Conservation (phyloP, 2,797 vertebrate species). For the Siniperca undulata region DNA sequence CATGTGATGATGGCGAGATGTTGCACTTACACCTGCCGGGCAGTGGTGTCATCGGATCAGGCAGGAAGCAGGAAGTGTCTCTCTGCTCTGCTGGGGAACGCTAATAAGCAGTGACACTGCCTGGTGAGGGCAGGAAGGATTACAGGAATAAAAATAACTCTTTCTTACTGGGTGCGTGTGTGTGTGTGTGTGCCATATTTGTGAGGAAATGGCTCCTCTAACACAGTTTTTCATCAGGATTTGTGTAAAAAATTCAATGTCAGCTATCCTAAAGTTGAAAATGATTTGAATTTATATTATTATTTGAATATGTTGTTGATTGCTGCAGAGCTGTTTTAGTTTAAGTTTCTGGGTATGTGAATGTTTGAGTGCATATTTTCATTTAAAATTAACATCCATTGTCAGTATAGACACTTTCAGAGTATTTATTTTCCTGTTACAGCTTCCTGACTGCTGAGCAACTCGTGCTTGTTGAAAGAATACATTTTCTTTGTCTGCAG, state of each 20-base stretch:
- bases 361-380: background rate
- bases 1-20: background rate
- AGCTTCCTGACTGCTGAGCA: background rate
- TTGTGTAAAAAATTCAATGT: background rate
- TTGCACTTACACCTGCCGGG: constrained; percentile 32
- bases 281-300: background rate
- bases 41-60: constrained; percentile 43
- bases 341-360: background rate
- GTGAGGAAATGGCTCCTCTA: constrained; percentile 12
- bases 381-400: background rate
- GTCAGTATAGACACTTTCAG: background rate
- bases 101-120: constrained; percentile 76
- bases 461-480: background rate
- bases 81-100: constrained; percentile 54
- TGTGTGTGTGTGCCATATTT: background rate
- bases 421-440: background rate
- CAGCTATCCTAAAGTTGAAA: background rate
- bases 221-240: constrained; percentile 1
- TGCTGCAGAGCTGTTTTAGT: background rate
- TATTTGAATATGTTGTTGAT: background rate
- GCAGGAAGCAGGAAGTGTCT: constrained; percentile 68
- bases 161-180: constrained; percentile 47
- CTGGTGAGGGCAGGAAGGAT: constrained; percentile 78
- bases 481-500: background rate
- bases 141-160: constrained; percentile 80